Conservation (phyloP, 2,888 invertebrate species). For the Ophion obscuratus region DNA sequence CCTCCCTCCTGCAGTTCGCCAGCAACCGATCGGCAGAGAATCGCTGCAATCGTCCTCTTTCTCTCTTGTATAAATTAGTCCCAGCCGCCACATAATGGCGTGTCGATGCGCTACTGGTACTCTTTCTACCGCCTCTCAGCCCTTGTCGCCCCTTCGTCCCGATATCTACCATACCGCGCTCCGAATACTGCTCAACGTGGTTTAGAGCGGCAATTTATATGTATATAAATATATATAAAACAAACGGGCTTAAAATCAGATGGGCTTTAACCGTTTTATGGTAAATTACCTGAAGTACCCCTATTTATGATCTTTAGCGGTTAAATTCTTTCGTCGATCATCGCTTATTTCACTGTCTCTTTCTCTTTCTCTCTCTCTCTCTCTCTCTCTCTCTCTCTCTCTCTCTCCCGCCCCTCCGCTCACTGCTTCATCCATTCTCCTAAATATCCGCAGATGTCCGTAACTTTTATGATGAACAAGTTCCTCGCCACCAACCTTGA, state of each 20-base stretch:
- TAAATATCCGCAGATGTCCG: no score
- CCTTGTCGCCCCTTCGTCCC: conserved; percentile 46
- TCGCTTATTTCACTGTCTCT: no score
- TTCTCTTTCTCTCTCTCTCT: no score
- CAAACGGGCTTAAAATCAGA: conserved; percentile 10
- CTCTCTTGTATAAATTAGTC: conserved; percentile 84
- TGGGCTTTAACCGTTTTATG: conserved; percentile 8
- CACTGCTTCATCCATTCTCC: no score
- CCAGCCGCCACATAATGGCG: conserved; percentile 84
- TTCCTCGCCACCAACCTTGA: no score
- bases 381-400: no score
- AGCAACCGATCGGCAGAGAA: conserved; percentile 67
- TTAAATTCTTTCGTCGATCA: no score
- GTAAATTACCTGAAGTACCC: neutral
- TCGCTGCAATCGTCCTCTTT: conserved; percentile 81
- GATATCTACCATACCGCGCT: conserved; percentile 21
- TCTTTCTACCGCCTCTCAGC: conserved; percentile 47
- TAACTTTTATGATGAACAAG: no score
- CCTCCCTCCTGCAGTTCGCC: conserved; percentile 51
- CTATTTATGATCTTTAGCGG: neutral
- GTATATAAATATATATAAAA: neutral
- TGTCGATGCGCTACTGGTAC: conserved; percentile 84
- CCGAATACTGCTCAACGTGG: conserved; percentile 1
- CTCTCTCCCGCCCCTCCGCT: no score
- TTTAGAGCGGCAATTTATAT: conserved; percentile 2